Percentiles rank a stretch among this genome's conserved stretches.
Conservation (phyloP, 2,797 vertebrate species). For the Zalophus californianus region DNA sequence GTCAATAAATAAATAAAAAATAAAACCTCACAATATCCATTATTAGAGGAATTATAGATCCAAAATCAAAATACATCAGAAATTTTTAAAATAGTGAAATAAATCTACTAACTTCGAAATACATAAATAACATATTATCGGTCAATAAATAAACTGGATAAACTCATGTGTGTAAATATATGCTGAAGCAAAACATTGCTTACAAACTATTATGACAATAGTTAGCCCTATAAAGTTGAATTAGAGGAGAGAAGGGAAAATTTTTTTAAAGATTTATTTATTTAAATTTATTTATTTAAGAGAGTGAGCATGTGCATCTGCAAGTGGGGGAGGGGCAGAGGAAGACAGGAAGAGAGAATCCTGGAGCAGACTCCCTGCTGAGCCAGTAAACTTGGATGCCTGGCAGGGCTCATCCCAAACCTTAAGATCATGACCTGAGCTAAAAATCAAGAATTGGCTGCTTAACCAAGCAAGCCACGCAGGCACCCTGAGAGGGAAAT, state of each 20-base stretch:
- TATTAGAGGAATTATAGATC: not conserved
- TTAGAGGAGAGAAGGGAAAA: not conserved
- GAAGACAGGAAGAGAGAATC: no score
- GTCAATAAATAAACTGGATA: not conserved
- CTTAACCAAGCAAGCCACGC: no score
- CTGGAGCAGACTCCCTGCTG: no score
- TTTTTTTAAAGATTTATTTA: not conserved
- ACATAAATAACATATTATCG: not conserved
- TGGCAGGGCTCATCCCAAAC: no score
- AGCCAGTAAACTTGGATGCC: no score
- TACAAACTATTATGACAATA: not conserved
- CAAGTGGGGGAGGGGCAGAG: no score
- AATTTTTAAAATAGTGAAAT: not conserved
- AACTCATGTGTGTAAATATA: not conserved
- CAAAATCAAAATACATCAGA: not conserved
- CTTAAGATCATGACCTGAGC: no score
- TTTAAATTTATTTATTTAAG: no score
- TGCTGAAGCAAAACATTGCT: not conserved
- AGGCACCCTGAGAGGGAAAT: not conserved
- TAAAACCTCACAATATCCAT: not conserved
- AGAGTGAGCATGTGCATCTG: no score
- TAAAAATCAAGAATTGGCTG: no score
- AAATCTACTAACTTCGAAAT: not conserved
- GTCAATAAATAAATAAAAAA: not conserved
- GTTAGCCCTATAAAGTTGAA: not conserved